Conservation (phyloP, 2,113 vertebrate genomes). For the Microtus ochrogaster region DNA sequence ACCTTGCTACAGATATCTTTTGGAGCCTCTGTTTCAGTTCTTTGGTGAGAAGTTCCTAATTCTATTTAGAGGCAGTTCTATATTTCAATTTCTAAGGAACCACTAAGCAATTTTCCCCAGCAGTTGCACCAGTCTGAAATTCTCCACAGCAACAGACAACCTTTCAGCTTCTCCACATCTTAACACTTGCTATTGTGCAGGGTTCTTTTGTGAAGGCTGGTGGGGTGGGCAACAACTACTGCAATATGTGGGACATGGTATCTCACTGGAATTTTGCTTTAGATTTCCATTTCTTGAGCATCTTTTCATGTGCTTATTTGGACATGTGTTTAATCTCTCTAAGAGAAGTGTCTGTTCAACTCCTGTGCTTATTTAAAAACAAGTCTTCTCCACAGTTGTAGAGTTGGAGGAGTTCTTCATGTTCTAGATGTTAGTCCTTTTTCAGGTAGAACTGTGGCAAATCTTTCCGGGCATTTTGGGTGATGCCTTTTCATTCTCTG, state of each 20-base stretch:
- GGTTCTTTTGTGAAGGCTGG: neutral
- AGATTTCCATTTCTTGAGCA: neutral
- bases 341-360: slow-evolving; percentile 37
- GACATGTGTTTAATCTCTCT: neutral
- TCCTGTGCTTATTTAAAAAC: slow-evolving; percentile 20
- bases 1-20: neutral
- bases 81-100: slow-evolving; percentile 7
- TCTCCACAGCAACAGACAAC: neutral
- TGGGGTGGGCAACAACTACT: neutral
- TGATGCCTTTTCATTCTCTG: slow-evolving; percentile 24
- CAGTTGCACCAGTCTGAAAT: neutral
- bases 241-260: neutral
- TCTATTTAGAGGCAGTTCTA: neutral
- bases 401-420: neutral
- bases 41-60: neutral
- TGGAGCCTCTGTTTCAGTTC: slow-evolving; percentile 8
- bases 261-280: neutral
- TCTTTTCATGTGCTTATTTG: neutral
- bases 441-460: neutral
- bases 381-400: neutral
- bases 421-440: neutral
- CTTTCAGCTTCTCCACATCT: neutral
- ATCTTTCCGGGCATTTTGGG: neutral
- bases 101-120: neutral
- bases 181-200: neutral